phyloP scores from a whole-genome alignment of 2,888 invertebrate species.

The Mactromeris polynyma region DNA sequence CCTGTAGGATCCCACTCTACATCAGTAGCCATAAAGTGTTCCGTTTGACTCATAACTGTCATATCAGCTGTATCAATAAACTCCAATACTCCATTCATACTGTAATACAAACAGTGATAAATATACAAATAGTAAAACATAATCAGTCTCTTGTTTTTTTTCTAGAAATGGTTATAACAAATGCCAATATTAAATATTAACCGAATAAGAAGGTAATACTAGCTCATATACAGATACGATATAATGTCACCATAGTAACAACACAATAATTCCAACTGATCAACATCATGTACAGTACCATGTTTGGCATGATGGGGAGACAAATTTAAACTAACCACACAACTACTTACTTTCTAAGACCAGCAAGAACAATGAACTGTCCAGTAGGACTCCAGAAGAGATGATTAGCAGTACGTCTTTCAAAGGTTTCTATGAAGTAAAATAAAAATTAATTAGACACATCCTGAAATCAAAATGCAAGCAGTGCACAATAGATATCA shows the following conservation, averaged over 20 bases:
- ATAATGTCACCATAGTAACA: too few relatives aligned
- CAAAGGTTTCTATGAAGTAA: slow-evolving; percentile 90
- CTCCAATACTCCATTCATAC: slow-evolving; percentile 93
- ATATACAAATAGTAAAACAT: too few relatives aligned
- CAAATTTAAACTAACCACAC: not conserved
- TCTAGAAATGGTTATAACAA: too few relatives aligned
- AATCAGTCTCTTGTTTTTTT: too few relatives aligned
- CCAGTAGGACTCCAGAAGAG: slow-evolving; percentile 97
- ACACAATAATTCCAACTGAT: too few relatives aligned
- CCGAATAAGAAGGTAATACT: too few relatives aligned
- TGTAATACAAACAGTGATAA: slow-evolving; percentile 62
- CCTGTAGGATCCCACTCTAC: slow-evolving; percentile 99
- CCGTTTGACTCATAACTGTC: slow-evolving; percentile 96
- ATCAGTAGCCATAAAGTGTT: slow-evolving; percentile 96
- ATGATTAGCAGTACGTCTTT: slow-evolving; percentile 91
- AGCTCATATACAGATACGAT: too few relatives aligned
- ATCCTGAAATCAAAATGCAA: too few relatives aligned
- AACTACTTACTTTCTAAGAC: slow-evolving; percentile 90
- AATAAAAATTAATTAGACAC: not conserved
- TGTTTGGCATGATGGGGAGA: too few relatives aligned
- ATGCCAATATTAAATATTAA: too few relatives aligned
- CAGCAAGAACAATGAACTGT: slow-evolving; percentile 97
- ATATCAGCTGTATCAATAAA: slow-evolving; percentile 98
- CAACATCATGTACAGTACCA: too few relatives aligned
- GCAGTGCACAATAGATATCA: not conserved